phyloP scores from a whole-genome alignment of 2,888 invertebrate species.

The Dasypogon diadema region DNA sequence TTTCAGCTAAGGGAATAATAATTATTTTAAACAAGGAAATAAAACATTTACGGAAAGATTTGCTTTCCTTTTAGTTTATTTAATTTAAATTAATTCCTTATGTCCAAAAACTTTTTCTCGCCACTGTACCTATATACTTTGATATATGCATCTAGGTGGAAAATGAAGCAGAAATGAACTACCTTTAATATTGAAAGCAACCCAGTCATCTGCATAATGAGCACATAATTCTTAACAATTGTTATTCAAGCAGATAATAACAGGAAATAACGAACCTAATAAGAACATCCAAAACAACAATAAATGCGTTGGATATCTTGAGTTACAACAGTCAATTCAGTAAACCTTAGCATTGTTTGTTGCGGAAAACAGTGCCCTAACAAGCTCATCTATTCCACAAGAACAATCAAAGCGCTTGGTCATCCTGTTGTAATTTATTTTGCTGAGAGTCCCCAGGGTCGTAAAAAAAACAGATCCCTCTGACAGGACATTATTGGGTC shows the following conservation, averaged over 20 bases:
- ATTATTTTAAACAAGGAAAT: no score
- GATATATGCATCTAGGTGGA: no score
- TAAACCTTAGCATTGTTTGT: conserved; percentile 33
- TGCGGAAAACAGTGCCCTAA: conserved; percentile 51
- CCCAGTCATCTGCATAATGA: conserved; percentile 41
- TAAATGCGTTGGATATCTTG: conserved; percentile 41
- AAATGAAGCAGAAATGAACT: no score
- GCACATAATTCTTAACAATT: conserved; percentile 25
- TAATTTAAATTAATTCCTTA: no score
- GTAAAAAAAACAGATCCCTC: conserved; percentile 38
- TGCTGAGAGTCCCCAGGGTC: conserved; percentile 44
- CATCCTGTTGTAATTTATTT: conserved; percentile 55
- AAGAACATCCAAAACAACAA: conserved; percentile 32
- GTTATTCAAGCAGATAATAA: conserved; percentile 18
- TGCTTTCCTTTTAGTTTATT: no score
- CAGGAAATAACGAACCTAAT: conserved; percentile 38
- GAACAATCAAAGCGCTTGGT: conserved; percentile 55
- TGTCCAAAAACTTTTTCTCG: no score
- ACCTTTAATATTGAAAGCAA: no score
- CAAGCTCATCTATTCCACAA: conserved; percentile 54
- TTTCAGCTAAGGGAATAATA: no score
- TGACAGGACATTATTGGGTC: conserved; percentile 33
- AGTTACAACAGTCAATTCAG: conserved; percentile 39
- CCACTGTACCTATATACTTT: no score
- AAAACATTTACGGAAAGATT: no score